These are phyloP conservation scores for Tyrannus savana DNA, from an alignment of 2,113 vertebrate genomes.

Conservation along the genomic window DNA sequence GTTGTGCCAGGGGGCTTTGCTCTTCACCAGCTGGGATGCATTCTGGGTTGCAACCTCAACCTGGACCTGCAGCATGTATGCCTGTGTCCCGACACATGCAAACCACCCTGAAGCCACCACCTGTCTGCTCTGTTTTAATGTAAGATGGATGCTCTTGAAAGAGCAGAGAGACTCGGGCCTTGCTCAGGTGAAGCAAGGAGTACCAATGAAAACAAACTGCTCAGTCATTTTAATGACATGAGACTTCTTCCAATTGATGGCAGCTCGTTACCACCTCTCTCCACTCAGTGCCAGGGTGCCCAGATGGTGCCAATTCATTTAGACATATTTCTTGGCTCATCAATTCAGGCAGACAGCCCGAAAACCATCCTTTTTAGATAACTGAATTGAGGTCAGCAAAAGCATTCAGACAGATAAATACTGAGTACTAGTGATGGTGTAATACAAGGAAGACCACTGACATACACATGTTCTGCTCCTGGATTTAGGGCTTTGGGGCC, in stretches of 20 bases:
- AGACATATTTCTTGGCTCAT: conserved; percentile 61
- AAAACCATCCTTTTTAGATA: conserved; percentile 53
- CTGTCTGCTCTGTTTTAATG: neutral
- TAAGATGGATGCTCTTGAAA: neutral
- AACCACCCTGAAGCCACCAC: neutral
- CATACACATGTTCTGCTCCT: neutral
- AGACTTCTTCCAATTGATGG: conserved; percentile 8
- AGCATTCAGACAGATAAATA: conserved; percentile 14
- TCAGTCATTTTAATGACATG: conserved; percentile 34
- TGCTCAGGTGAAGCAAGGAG: neutral
- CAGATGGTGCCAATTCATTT: conserved; percentile 67
- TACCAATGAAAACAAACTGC: conserved; percentile 9
- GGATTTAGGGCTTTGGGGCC: neutral
- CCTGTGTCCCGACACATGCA: neutral
- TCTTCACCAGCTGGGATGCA: neutral
- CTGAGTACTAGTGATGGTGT: neutral
- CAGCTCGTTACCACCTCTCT: conserved; percentile 54
- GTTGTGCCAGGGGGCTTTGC: neutral
- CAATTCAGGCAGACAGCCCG: conserved; percentile 24
- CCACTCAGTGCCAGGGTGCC: neutral
- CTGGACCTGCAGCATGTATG: neutral
- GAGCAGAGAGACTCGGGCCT: neutral
- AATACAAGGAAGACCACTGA: neutral
- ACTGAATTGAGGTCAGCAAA: conserved; percentile 56
- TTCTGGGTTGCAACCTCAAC: neutral